Conservation (phyloP, 2,888 invertebrate species). For the Lydus trimaculatus region DNA sequence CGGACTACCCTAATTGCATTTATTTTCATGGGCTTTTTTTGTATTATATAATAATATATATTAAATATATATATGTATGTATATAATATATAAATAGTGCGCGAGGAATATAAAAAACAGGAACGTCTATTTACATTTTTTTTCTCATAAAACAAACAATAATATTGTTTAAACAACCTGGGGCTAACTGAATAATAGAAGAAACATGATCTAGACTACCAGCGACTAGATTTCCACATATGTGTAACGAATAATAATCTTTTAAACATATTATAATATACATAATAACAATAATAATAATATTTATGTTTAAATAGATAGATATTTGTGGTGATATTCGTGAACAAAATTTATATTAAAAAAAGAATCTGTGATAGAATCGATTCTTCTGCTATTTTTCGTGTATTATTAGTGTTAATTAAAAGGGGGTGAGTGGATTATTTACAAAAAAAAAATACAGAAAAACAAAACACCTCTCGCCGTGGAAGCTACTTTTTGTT, state of each 20-base stretch:
- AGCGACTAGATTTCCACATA: constrained; percentile 38
- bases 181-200: constrained; percentile 9
- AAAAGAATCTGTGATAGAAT: neutral
- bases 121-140: constrained; percentile 50
- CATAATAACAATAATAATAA: constrained; percentile 24
- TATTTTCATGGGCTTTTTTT: constrained; percentile 38
- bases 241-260: constrained; percentile 39
- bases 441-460: constrained; percentile 39
- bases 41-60: neutral
- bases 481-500: constrained; percentile 44
- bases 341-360: neutral
- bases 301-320: constrained; percentile 24
- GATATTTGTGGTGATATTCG: constrained; percentile 3
- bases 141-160: constrained; percentile 29
- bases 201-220: constrained; percentile 40
- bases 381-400: neutral
- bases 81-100: constrained; percentile 24
- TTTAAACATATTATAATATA: constrained; percentile 28
- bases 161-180: constrained; percentile 14
- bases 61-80: neutral
- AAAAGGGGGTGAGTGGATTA: constrained; percentile 18
- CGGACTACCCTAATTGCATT: constrained; percentile 51
- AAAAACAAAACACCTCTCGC: constrained; percentile 46
- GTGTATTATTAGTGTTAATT: neutral
- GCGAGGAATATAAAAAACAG: constrained; percentile 52